Evolutionary conservation across 2,888 invertebrate species (phyloP).

Genomic region (Mycalesis mineus): DNA sequence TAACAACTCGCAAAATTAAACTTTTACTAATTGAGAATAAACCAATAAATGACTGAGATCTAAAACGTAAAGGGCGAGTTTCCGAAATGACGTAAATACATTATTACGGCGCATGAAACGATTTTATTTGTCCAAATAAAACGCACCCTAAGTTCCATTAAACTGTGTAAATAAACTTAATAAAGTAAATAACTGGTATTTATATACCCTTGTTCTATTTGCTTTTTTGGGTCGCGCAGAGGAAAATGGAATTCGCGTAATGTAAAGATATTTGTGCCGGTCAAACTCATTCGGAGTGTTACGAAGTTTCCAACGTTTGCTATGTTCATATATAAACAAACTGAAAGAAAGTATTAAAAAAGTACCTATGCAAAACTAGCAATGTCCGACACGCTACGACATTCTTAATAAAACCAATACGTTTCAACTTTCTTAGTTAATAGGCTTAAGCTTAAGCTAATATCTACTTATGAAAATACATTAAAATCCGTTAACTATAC

Average conservation of each 20-base stretch:
- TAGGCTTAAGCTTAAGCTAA: too few species aligned
- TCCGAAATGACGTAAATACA: background rate
- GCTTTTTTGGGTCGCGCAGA: background rate
- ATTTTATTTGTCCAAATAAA: constrained; percentile 4
- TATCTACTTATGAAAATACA: too few species aligned
- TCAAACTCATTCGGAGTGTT: background rate
- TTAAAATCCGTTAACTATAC: too few species aligned
- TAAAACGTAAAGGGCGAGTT: background rate
- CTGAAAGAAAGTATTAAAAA: too few species aligned
- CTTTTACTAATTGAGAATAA: background rate
- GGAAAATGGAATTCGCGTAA: background rate
- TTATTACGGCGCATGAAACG: background rate
- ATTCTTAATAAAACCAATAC: too few species aligned
- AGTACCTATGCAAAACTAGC: too few species aligned
- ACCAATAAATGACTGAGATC: background rate
- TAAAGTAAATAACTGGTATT: constrained; percentile 7
- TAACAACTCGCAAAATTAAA: too few species aligned
- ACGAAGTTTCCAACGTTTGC: background rate
- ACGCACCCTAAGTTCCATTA: constrained; percentile 1
- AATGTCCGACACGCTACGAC: too few species aligned
- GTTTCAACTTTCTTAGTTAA: too few species aligned
- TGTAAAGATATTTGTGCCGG: background rate
- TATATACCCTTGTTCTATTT: background rate
- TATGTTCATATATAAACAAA: background rate
- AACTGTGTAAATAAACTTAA: constrained; percentile 5